A percentile compares a stretch with the other conserved stretches of the same genome.
phyloP scores from a whole-genome alignment of 2,113 vertebrate species.

The Lanius ludovicianus region DNA sequence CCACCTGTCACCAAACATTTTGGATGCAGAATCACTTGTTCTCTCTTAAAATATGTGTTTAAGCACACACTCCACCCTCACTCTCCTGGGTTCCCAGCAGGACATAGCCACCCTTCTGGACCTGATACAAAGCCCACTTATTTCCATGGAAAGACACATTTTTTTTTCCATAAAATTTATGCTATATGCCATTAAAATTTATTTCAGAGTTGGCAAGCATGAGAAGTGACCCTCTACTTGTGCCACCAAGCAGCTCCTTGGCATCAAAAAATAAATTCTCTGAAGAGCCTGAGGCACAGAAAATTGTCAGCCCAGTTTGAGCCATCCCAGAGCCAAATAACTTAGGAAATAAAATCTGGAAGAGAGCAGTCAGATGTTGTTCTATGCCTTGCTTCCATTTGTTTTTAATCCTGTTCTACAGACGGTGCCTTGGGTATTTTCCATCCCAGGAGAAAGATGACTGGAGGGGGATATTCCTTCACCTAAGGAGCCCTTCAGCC shows the following conservation, averaged over 20 bases:
- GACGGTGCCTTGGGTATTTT: neutral
- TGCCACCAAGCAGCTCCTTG: neutral
- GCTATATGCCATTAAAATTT: neutral
- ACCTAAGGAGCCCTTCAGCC: neutral
- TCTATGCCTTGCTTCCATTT: neutral
- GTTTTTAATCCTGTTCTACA: neutral
- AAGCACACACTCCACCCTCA: fast-evolving
- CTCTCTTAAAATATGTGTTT: neutral
- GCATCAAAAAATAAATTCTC: neutral
- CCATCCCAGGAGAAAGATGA: neutral
- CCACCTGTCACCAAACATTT: neutral
- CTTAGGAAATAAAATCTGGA: neutral
- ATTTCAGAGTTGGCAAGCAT: neutral
- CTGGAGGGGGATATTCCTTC: neutral
- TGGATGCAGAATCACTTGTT: neutral
- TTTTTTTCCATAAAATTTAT: neutral
- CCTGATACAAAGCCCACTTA: neutral
- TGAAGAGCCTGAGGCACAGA: neutral
- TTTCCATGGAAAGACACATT: neutral
- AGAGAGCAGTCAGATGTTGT: neutral
- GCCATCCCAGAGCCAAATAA: neutral
- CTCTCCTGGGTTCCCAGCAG: neutral
- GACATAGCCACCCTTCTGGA: neutral
- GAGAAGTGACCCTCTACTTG: neutral
- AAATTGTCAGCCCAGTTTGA: neutral